Conservation (phyloP, 1,140 invertebrate species). For the Belonocnema kinseyi region DNA sequence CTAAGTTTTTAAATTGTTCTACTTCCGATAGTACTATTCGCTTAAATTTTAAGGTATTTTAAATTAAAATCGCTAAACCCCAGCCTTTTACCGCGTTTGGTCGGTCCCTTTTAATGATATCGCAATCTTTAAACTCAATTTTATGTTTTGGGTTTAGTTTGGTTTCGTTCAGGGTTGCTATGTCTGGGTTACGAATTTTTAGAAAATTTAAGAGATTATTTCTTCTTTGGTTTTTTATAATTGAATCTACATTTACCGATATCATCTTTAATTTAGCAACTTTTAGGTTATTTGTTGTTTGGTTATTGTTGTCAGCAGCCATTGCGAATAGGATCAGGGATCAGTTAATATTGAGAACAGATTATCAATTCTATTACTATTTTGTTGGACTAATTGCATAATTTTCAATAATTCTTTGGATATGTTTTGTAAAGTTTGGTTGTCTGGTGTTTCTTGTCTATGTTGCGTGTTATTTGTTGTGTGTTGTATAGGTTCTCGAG, state of each 20-base stretch:
- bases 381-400: no score
- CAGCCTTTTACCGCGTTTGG: conserved; percentile 34
- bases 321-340: neutral
- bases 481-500: no score
- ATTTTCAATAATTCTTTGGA: no score
- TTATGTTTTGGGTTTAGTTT: conserved; percentile 35
- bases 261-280: conserved; percentile 35
- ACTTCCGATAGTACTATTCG: neutral
- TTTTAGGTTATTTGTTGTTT: neutral
- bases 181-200: conserved; percentile 35
- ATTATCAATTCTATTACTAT: neutral
- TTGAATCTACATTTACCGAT: conserved; percentile 33
- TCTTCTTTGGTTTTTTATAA: conserved; percentile 37
- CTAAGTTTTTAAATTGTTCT: neutral
- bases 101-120: conserved; percentile 31
- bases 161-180: conserved; percentile 34
- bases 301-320: neutral
- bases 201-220: conserved; percentile 8
- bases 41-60: conserved; percentile 2
- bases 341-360: neutral
- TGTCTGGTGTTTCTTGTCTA: no score
- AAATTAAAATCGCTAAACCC: conserved; percentile 32
- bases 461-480: no score
- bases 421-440: no score
- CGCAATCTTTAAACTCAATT: neutral